A percentile compares a stretch with the other conserved stretches of the same genome.
Conservation (phyloP, 2,888 invertebrate genomes). For the Bruchidius siliquastri region DNA sequence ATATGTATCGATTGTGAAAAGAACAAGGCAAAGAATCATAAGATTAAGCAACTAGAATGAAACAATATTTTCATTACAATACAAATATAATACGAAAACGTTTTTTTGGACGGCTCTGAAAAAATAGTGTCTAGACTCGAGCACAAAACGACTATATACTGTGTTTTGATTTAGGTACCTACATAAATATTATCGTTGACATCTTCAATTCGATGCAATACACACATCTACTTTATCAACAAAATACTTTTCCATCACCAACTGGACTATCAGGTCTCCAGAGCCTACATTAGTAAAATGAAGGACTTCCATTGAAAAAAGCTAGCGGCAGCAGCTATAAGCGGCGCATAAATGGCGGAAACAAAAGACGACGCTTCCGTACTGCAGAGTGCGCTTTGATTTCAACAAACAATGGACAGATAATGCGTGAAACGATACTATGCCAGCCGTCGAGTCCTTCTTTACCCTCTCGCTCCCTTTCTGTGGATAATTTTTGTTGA, state of each 20-base stretch:
- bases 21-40: too few species aligned
- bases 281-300: neutral
- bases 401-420: constrained; percentile 25
- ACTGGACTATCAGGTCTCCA: neutral
- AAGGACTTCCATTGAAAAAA: neutral
- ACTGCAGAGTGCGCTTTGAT: constrained; percentile 20
- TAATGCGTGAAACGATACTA: constrained; percentile 17
- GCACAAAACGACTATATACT: too few species aligned
- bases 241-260: neutral
- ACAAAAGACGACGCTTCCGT: neutral
- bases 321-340: neutral
- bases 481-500: neutral
- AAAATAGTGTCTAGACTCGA: too few species aligned
- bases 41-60: too few species aligned
- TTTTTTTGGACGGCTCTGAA: too few species aligned
- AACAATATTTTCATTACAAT: too few species aligned
- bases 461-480: neutral
- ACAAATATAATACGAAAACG: too few species aligned
- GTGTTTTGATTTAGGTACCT: too few species aligned
- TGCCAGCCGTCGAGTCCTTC: neutral
- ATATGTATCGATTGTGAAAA: too few species aligned
- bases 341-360: neutral
- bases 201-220: too few species aligned
- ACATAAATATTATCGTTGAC: too few species aligned
- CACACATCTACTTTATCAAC: too few species aligned